These are phyloP conservation scores for Sebastolobus altivelis DNA, from an alignment of 2,797 vertebrate species.

Conservation along the genomic window DNA sequence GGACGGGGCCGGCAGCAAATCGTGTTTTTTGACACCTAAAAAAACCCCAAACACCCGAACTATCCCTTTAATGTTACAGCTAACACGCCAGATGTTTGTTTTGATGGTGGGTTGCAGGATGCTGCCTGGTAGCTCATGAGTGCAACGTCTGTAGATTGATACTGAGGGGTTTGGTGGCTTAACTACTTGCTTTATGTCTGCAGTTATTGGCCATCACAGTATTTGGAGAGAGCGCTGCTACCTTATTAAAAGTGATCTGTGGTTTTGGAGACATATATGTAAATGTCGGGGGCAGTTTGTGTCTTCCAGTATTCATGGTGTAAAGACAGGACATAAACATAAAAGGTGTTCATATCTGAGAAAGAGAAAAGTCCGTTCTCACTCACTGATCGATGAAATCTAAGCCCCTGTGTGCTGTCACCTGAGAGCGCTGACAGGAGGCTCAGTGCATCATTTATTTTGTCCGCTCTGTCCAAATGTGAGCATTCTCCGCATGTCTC, in stretches of 20 bases:
- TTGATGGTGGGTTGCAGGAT: background rate
- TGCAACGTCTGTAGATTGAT: background rate
- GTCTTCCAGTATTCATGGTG: background rate
- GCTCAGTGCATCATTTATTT: constrained; percentile 9
- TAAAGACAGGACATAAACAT: background rate
- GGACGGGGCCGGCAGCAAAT: too few species aligned
- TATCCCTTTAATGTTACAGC: background rate
- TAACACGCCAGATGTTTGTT: constrained; percentile 6
- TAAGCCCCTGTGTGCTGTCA: constrained; percentile 29
- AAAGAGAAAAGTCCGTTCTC: background rate
- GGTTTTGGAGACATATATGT: background rate
- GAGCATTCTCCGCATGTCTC: background rate
- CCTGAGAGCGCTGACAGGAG: constrained; percentile 26
- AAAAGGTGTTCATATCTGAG: background rate
- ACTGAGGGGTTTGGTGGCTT: background rate
- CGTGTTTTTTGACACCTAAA: too few species aligned
- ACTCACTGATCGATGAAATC: constrained; percentile 37
- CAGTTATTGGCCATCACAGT: background rate
- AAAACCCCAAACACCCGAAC: background rate
- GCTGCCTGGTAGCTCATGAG: background rate
- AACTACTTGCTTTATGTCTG: background rate
- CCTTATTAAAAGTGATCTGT: background rate
- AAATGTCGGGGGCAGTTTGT: background rate
- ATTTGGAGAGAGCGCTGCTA: background rate
- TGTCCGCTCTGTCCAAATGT: constrained; percentile 19